Base-by-base conservation (phyloP, 2,113 vertebrate species). In the Sapayoa aenigma region DNA sequence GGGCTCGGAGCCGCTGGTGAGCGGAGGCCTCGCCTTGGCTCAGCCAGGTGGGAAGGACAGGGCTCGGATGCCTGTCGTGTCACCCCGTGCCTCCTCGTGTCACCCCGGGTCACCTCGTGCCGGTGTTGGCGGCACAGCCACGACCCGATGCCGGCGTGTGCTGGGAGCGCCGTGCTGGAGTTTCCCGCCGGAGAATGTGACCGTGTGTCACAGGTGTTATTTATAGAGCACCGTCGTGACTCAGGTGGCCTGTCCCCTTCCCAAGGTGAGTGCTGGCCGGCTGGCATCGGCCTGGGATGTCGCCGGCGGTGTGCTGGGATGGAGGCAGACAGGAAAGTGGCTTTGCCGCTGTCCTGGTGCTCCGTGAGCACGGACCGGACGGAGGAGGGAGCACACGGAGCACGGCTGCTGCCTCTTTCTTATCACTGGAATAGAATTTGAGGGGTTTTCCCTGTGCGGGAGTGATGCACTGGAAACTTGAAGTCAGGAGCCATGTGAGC, bases 401-500 rank as follows among this genome's bases (percentile, higher is more conserved):
- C 4, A 12, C 3, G 7, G 27, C 39, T 12, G 60, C 47, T 47
- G 84, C 96, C 24, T 47, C 37, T 59, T 23, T 11, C 37, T 25
- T 44, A 66, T 80, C 87, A n/a, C 42, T 5, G 24, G 88, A 42
- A 81, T 88, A 31, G 49, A 67, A 83, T 47, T 16, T 0, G 44
- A 25, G 68, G 46, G 72, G 7, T 62, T 94, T 94, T 93, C 92
- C 94, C 60, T 18, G 42, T 17, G 53, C 30, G 11, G 63, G 71
- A 88, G 74, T 69, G 94, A 76, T 93, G 82, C 89, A 1, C 78
- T 95, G 96, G 96, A 96, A 96, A 88, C 52, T 87, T 3, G 59
- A 33, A 85, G 93, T 95, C 96, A 96, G 94, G 87, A 50, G 9
- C 94, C 95, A 91, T 92, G 95, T 95, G 95, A 96, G 89, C 79